Evolutionary conservation across 2,888 invertebrate species (phyloP).

Genomic region (Plemyria rubiginata): DNA sequence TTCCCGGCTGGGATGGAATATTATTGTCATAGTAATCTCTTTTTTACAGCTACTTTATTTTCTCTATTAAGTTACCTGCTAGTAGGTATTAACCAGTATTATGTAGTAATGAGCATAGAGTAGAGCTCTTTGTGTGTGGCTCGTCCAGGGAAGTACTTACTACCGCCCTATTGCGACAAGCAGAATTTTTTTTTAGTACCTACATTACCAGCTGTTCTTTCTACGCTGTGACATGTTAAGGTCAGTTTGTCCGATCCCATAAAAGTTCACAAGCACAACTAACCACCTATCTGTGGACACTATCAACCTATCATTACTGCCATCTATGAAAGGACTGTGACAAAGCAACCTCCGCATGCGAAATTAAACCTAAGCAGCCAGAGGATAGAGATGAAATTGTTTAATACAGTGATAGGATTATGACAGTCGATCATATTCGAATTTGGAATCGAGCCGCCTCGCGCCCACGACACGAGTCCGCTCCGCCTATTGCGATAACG

Average conservation of each 20-base stretch:
- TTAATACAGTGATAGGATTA: constrained; percentile 37
- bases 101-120: too few species aligned
- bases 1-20: background rate
- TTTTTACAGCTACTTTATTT: background rate
- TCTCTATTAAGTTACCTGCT: background rate
- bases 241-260: background rate
- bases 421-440: constrained; percentile 65
- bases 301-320: constrained; percentile 14
- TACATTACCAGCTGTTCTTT: background rate
- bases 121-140: too few species aligned
- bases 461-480: constrained; percentile 34
- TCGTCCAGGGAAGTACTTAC: too few species aligned
- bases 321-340: constrained; percentile 6
- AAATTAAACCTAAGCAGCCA: constrained; percentile 25
- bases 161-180: too few species aligned
- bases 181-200: too few species aligned
- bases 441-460: constrained; percentile 42
- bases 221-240: background rate
- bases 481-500: constrained; percentile 30
- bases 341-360: background rate
- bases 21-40: background rate
- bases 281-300: background rate
- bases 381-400: constrained; percentile 15
- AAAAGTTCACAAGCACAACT: background rate
- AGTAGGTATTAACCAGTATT: background rate